Conservation (phyloP, 2,113 vertebrate genomes). For the Notechis scutatus region DNA sequence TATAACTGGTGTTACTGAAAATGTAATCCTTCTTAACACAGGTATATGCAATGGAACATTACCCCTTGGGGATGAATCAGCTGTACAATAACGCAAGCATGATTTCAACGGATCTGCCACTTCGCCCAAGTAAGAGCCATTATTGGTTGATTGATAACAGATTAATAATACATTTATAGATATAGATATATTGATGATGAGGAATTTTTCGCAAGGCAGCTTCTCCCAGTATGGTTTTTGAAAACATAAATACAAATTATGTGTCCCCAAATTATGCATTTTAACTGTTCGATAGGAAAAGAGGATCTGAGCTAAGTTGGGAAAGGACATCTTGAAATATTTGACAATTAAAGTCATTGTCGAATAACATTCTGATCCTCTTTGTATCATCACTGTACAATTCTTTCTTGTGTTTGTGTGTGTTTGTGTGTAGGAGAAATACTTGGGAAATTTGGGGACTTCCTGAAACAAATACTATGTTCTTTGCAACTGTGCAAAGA, state of each 20-base stretch:
- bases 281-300: neutral
- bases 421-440: neutral
- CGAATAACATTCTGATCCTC: conserved; percentile 28
- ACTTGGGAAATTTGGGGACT: conserved; percentile 46
- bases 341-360: neutral
- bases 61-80: conserved; percentile 59
- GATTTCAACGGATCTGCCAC: conserved; percentile 66
- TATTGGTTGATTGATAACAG: neutral
- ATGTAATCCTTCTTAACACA: conserved; percentile 42
- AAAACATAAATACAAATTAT: neutral
- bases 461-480: conserved; percentile 41
- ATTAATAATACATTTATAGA: neutral
- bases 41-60: conserved; percentile 70
- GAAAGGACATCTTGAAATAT: neutral
- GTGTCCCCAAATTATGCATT: neutral
- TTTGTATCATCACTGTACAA: conserved; percentile 13
- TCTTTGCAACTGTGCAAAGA: conserved; percentile 40
- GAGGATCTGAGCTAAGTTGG: neutral
- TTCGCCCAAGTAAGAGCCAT: conserved; percentile 65
- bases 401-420: neutral
- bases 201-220: neutral
- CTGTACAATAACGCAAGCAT: conserved; percentile 69
- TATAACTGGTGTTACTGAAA: neutral
- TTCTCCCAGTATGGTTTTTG: neutral
- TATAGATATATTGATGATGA: neutral